Conservation (phyloP, 2,113 vertebrate genomes). For the Bufo bufo region DNA sequence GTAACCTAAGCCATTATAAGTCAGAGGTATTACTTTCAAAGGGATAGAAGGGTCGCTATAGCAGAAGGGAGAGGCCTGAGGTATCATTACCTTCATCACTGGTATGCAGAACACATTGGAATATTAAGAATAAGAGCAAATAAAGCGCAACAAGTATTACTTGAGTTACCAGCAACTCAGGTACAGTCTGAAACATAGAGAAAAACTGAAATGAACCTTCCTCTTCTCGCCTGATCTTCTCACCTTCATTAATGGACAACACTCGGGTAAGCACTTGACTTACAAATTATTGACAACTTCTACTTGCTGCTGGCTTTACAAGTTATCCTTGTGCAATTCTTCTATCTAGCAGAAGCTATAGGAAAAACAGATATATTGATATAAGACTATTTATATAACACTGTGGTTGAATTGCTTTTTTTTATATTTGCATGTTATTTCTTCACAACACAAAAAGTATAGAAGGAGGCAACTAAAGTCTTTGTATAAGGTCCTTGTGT, state of each 20-base stretch:
- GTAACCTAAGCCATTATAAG: neutral
- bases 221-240: conserved; percentile 13
- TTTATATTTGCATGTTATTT: neutral
- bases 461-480: neutral
- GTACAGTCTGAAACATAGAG: neutral
- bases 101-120: neutral
- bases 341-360: neutral
- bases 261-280: conserved; percentile 38
- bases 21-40: neutral
- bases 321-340: neutral
- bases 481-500: neutral
- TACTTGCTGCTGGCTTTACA: neutral
- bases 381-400: neutral
- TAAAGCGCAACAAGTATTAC: neutral
- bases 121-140: neutral
- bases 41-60: neutral
- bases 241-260: conserved; percentile 40
- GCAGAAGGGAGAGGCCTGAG: neutral
- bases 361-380: neutral
- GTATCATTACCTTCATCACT: no score
- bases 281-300: neutral
- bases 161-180: neutral
- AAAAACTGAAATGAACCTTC: neutral
- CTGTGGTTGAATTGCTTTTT: neutral
- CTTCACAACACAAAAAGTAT: neutral